Percentiles rank a stretch among this genome's conserved stretches.
phyloP scores from a whole-genome alignment of 2,888 invertebrate genomes.

The Sesia bembeciformis region DNA sequence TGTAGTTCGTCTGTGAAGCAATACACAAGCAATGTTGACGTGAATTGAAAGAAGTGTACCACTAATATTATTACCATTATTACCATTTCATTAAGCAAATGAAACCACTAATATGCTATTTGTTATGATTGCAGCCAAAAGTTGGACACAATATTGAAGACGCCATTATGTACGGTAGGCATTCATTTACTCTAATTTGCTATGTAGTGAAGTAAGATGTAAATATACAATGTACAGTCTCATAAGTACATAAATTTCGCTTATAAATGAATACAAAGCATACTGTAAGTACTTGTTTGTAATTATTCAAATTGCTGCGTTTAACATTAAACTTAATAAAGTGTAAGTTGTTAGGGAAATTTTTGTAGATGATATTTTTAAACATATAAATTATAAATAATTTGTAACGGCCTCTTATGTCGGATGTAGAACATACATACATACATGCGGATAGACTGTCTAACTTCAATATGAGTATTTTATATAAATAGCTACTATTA shows the following conservation, averaged over 20 bases:
- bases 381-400: constrained; percentile 11
- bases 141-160: constrained; percentile 87
- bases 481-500: constrained; percentile 2
- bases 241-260: constrained; percentile 11
- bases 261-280: neutral
- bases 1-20: too few relatives aligned
- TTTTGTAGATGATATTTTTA: neutral
- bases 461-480: neutral
- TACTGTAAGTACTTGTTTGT: neutral
- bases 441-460: constrained; percentile 53
- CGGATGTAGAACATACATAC: constrained; percentile 31
- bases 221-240: constrained; percentile 41
- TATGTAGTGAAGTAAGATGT: neutral
- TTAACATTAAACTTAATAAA: neutral
- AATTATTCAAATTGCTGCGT: neutral
- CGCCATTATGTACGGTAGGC: constrained; percentile 32
- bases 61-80: too few relatives aligned
- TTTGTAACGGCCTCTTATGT: constrained; percentile 36
- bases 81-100: too few relatives aligned
- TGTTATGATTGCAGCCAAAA: constrained; percentile 79
- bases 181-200: constrained; percentile 23
- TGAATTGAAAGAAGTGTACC: neutral
- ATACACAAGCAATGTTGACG: too few relatives aligned
- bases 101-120: neutral
- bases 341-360: neutral